Evolutionary conservation across 2,797 vertebrate species (phyloP), one percentile per base, ranked within the genome.

Genomic region (Sebastes aleutianus): DNA sequence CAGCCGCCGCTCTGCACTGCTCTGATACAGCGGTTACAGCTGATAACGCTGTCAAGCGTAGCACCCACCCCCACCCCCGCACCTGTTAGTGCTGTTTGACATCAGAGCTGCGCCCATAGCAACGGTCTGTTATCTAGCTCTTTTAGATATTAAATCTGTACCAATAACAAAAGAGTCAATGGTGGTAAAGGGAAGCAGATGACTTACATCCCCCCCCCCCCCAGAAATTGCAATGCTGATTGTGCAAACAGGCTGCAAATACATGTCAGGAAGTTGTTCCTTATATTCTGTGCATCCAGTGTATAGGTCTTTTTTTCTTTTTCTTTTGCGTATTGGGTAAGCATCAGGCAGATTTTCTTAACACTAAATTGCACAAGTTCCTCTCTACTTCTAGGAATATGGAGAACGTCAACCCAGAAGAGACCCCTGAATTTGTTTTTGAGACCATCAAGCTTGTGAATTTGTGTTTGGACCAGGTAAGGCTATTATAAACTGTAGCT

Each of bases 351-450:
- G 43, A 54, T 65, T 84, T 68, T 71, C 36, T 32, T 31, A 36
- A 74, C 65, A 43, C 67, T 86, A 20, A 77, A 57, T 24, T 58
- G 27, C 47, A 74, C 62, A 13, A 2, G 5, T 84, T 72, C 85
- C 14, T 77, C 50, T 91, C 10, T 88, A 1, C 65, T 73, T 89
- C 3, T 87, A 99, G 98, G 93, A 99, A 98, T 86, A 95, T 96
- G 84, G 97, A 98, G 89, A 99, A 98, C 63, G 95, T 98, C 34
- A 97, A 97, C 82, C 89, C 93, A 0, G 97, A 97, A 58, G 94
- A 95, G 87, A 96, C 94, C 22, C 97, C 95, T 0, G 91, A 95
- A n/a, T 97, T 98, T 91, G 91, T 96, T 68, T 95, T 93, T 0
- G 97, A 96, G 79, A 97, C 96, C 66, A 95, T 99, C 90, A 94